These are phyloP conservation scores for Drosophila pseudotakahashii DNA, from an alignment of 2,888 invertebrate genomes.

Conservation along the genomic window DNA sequence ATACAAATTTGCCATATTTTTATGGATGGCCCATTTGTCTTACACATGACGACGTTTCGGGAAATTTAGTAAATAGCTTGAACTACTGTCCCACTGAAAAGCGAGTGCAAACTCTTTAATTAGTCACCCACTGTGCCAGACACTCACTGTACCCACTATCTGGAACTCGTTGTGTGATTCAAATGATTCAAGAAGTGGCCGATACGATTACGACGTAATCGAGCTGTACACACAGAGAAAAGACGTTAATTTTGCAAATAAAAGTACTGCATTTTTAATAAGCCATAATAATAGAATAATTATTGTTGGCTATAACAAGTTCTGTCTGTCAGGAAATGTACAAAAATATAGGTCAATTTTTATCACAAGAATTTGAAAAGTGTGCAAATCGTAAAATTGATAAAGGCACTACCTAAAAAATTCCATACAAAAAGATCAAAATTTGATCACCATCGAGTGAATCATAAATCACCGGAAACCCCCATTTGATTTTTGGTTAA, in stretches of 20 bases:
- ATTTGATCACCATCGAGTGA: background rate
- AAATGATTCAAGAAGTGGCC: slow-evolving; percentile 30
- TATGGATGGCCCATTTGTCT: slow-evolving; percentile 2
- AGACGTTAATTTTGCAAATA: too few species aligned
- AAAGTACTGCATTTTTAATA: too few species aligned
- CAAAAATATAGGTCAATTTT: background rate
- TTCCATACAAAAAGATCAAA: background rate
- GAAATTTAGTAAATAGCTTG: background rate
- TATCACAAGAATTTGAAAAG: background rate
- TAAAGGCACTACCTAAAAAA: background rate
- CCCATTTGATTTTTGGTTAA: background rate
- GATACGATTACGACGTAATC: slow-evolving; percentile 14
- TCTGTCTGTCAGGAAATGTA: background rate
- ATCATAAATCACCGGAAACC: background rate
- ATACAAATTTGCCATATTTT: background rate
- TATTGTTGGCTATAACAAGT: background rate
- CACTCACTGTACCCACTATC: slow-evolving; percentile 17
- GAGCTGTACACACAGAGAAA: background rate
- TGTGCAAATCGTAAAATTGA: background rate
- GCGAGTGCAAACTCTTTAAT: slow-evolving; percentile 16
- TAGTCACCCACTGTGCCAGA: slow-evolving; percentile 5
- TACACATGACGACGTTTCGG: slow-evolving; percentile 24
- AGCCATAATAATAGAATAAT: too few species aligned
- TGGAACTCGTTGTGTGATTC: slow-evolving; percentile 16
- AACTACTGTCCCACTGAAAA: slow-evolving; percentile 4